A percentile compares a stretch with the other conserved stretches of the same genome.
Conservation (phyloP, 2,888 invertebrate genomes). For the Lycocerus yunnanus region DNA sequence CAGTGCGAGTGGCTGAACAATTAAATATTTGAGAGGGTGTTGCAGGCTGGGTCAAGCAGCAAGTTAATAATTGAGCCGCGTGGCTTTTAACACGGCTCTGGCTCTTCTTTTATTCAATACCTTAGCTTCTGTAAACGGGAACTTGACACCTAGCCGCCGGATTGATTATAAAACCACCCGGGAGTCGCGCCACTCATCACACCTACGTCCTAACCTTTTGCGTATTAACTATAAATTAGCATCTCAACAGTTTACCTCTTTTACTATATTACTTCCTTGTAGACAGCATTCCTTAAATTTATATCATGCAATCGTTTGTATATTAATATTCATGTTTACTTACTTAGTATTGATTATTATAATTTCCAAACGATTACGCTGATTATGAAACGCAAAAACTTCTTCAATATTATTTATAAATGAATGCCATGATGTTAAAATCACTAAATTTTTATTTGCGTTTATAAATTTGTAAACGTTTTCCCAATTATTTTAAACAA, state of each 20-base stretch:
- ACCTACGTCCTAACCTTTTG: slow-evolving; percentile 26
- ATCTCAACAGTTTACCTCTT: slow-evolving; percentile 12
- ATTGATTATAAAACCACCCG: slow-evolving; percentile 54
- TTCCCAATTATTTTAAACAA: too few relatives aligned
- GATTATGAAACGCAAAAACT: too few relatives aligned
- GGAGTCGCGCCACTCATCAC: slow-evolving; percentile 46
- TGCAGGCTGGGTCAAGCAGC: slow-evolving; percentile 54
- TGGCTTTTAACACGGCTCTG: slow-evolving; percentile 58
- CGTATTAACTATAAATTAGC: slow-evolving; percentile 27
- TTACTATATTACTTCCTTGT: not conserved
- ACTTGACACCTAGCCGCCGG: slow-evolving; percentile 56
- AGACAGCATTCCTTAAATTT: not conserved
- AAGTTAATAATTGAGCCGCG: slow-evolving; percentile 56
- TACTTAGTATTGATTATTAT: not conserved
- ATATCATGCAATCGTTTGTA: not conserved
- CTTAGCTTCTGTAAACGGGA: slow-evolving; percentile 56
- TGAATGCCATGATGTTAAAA: too few relatives aligned
- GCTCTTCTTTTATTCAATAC: slow-evolving; percentile 57
- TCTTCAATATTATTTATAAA: too few relatives aligned
- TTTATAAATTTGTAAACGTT: too few relatives aligned
- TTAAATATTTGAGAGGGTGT: slow-evolving; percentile 57
- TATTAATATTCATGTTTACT: not conserved
- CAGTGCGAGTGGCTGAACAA: slow-evolving; percentile 53
- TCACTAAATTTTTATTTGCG: too few relatives aligned
- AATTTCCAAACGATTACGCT: not conserved